These are phyloP conservation scores for Pelodiscus sinensis DNA, from an alignment of 2,113 vertebrate species.

Conservation along the genomic window DNA sequence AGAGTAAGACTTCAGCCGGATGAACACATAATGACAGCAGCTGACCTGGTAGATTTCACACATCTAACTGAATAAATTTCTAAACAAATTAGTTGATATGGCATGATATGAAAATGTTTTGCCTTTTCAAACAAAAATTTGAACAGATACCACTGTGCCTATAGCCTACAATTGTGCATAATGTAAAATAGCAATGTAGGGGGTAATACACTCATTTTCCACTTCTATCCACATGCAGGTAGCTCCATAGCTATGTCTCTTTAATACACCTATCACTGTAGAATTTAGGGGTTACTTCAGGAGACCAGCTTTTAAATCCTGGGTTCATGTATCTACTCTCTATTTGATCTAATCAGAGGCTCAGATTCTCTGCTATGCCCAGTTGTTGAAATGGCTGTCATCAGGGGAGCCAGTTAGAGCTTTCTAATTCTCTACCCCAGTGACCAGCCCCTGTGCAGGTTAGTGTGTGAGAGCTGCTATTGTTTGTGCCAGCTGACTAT, in stretches of 20 bases:
- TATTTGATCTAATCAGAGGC: not conserved
- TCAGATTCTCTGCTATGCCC: not conserved
- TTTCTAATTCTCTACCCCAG: accelerated
- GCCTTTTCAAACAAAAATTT: not conserved
- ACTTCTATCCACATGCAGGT: not conserved
- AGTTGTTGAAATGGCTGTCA: accelerated
- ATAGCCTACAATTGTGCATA: not conserved
- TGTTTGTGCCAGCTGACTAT: not conserved
- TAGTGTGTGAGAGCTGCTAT: not conserved
- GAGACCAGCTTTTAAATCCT: not conserved
- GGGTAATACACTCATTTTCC: not conserved
- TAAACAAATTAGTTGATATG: accelerated
- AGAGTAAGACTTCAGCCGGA: not conserved
- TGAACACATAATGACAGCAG: not conserved
- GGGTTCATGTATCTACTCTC: not conserved
- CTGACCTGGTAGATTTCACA: not conserved
- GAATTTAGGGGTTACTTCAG: not conserved
- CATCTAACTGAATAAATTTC: not conserved
- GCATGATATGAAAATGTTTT: not conserved
- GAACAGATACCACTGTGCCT: not conserved
- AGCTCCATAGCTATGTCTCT: accelerated
- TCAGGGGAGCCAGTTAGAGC: not conserved
- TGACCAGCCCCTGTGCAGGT: accelerated
- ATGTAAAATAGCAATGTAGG: too few species aligned
- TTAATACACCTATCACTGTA: not conserved